Conservation (phyloP, 2,888 invertebrate species). For the Scaptomyza parva region DNA sequence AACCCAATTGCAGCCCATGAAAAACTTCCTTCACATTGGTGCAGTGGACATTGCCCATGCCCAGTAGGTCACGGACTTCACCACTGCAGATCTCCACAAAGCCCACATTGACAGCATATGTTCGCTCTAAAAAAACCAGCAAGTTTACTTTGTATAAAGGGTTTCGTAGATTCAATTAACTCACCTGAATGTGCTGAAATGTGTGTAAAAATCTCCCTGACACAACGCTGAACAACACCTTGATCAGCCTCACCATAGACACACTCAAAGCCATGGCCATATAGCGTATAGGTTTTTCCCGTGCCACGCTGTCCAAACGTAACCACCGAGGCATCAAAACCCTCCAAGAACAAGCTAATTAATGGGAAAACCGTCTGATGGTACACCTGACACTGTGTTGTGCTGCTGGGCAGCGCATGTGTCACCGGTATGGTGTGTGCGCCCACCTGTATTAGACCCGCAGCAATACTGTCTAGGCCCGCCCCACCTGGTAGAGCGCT, state of each 20-base stretch:
- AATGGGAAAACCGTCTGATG: conserved; percentile 88
- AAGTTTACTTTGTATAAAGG: background rate
- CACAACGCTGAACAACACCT: conserved; percentile 88
- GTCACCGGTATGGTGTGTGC: conserved; percentile 86
- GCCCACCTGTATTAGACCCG: conserved; percentile 83
- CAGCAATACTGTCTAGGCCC: conserved; percentile 75
- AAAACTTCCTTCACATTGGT: conserved; percentile 88
- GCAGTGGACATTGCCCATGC: conserved; percentile 87
- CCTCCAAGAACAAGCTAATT: conserved; percentile 89
- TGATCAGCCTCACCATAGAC: conserved; percentile 89
- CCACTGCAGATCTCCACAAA: conserved; percentile 91
- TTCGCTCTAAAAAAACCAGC: conserved; percentile 85
- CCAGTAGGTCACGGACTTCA: conserved; percentile 87
- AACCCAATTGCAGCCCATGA: conserved; percentile 89
- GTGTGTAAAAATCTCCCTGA: conserved; percentile 89
- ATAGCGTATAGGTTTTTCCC: conserved; percentile 90
- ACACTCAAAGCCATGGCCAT: conserved; percentile 89
- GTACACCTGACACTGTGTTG: conserved; percentile 88
- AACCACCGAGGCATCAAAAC: conserved; percentile 91
- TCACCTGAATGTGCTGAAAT: conserved; percentile 86
- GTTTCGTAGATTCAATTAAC: background rate
- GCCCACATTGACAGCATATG: conserved; percentile 88
- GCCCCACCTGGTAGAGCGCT: conserved; percentile 60
- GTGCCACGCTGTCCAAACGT: conserved; percentile 88
- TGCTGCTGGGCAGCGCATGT: conserved; percentile 87